Base-by-base conservation (phyloP, 2,888 invertebrate species). In the Pseudeuparius sepicola region DNA sequence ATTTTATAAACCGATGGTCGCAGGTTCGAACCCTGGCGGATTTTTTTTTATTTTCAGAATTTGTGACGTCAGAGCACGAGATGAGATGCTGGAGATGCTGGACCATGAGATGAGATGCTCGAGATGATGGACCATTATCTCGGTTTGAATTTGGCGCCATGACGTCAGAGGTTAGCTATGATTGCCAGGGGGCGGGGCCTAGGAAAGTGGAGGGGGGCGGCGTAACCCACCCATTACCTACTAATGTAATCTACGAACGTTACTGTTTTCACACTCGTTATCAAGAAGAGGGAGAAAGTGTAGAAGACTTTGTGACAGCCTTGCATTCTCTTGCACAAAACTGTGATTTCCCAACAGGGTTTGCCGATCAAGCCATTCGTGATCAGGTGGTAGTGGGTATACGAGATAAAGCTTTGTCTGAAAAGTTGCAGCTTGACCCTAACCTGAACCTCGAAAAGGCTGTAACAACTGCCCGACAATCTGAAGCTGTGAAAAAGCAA, bases 311-410 rank as follows among this genome's bases (percentile, higher is more conserved):
- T 16, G 29, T 38, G 7, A 38, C 41, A 14, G 36, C 26, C 7
- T 25, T 37, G 12, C 37, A 40, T 24, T 11, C 23, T 14, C n/a
- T 20, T 15, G 38, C 41, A 12, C 26, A 35, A 25, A 32, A 31
- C 18, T 41, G 38, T 31, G 24, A 28, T 14, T 39, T 39, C 23
- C 32, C 36, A 9, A 28, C 18, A 5, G 33, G 20, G 4, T 39
- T 37, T 38, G 6, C 28, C 18, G 18, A 36, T 10, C 33, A 39
- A 33, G 36, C 34, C 9, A 37, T 42, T 17, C 24, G 37, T 14
- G 33, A 42, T 27, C 37, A 38, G 27, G 24, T 42, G 9, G 42
- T 42, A 15, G 42, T 42, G 6, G 42, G 40, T 1, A 35, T 42
- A 7, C 12, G 7, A 9, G 40, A 42, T 18, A 34, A 34, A 30